These are phyloP conservation scores for Acropora tenuis DNA, from an alignment of 64 coral and sea anemone species.

Conservation along the genomic window DNA sequence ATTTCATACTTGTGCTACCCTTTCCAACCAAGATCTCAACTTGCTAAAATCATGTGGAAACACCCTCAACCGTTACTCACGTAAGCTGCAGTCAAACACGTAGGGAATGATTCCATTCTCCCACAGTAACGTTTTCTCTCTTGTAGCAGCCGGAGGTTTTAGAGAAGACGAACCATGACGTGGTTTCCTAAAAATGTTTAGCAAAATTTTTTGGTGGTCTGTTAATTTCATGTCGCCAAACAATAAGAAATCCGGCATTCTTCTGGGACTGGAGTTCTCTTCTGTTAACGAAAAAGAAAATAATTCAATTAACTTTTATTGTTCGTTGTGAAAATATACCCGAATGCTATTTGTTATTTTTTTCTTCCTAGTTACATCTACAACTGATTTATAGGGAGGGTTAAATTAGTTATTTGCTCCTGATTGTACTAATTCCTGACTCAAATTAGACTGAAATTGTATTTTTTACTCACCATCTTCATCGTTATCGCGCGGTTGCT, in stretches of 20 bases:
- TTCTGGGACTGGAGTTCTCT: slow-evolving; percentile 46
- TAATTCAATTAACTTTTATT: not conserved
- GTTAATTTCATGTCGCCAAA: slow-evolving; percentile 67
- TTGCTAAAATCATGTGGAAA: not conserved
- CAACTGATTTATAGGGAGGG: too few species aligned
- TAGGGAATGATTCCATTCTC: slow-evolving; percentile 63
- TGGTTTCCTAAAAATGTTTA: slow-evolving; percentile 8
- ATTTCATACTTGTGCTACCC: too few species aligned
- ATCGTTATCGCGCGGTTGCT: slow-evolving; percentile 22
- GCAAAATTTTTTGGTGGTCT: slow-evolving; percentile 22
- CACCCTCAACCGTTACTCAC: slow-evolving; percentile 23
- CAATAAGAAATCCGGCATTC: slow-evolving; percentile 41
- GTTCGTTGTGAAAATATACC: not conserved
- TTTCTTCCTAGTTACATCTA: too few species aligned
- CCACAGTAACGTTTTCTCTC: slow-evolving; percentile 59
- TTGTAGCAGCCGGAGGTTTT: slow-evolving; percentile 10
- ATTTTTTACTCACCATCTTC: not conserved
- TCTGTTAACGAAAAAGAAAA: slow-evolving; percentile 10
- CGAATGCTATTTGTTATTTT: not conserved
- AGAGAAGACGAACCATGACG: not conserved
- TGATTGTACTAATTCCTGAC: too few species aligned
- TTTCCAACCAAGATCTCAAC: too few species aligned
- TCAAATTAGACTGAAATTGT: not conserved
- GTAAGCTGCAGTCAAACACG: slow-evolving; percentile 69
- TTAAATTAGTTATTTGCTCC: too few species aligned